A percentile compares a stretch with the other conserved stretches of the same genome.
Conservation (phyloP, 2,888 invertebrate species). For the Pardosa pseudoannulata region DNA sequence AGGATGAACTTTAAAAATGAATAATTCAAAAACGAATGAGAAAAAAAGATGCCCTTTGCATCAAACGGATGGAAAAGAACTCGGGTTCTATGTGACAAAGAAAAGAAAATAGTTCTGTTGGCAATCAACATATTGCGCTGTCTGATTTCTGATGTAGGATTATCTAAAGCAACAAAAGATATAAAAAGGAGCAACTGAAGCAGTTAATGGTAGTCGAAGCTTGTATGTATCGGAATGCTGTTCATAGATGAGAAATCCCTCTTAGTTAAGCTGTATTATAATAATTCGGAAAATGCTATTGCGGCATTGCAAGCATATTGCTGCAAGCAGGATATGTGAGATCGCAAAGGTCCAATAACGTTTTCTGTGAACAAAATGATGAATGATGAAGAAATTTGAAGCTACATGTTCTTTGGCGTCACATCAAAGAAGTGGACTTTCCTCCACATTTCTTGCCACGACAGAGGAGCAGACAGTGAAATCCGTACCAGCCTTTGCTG, state of each 20-base stretch:
- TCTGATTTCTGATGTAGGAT: constrained; percentile 11
- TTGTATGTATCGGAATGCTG: constrained; percentile 1
- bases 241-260: constrained; percentile 2
- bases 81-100: neutral
- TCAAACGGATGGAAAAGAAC: constrained; percentile 13
- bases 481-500: constrained; percentile 14
- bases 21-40: constrained; percentile 16
- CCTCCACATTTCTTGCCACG: constrained; percentile 19
- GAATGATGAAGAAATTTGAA: constrained; percentile 8
- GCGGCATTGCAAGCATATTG: constrained; percentile 8
- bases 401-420: constrained; percentile 14
- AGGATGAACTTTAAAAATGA: neutral
- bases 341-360: neutral
- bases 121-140: constrained; percentile 11
- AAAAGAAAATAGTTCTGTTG: neutral
- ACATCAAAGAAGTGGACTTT: constrained; percentile 9
- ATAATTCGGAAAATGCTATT: neutral
- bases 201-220: constrained; percentile 7
- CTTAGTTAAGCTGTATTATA: constrained; percentile 10
- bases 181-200: constrained; percentile 1
- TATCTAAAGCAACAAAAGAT: neutral
- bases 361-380: constrained; percentile 8
- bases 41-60: constrained; percentile 16
- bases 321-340: neutral
- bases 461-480: constrained; percentile 27